phyloP scores from a whole-genome alignment of 2,797 vertebrate genomes.

The Melanogrammus aeglefinus region DNA sequence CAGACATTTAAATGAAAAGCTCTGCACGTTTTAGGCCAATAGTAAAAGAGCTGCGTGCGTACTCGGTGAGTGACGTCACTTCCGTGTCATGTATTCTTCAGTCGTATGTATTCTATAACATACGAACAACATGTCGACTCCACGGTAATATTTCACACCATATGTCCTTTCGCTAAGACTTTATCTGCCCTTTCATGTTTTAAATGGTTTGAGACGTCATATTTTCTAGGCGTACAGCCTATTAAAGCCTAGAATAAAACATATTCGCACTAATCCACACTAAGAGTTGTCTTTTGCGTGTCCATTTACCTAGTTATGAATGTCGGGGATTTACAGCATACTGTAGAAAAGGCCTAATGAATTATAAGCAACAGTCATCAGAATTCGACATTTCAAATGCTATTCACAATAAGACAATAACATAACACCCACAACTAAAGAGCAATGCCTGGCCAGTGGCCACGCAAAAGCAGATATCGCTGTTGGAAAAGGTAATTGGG shows the following conservation, averaged over 20 bases:
- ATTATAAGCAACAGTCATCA: not conserved
- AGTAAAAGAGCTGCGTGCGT: constrained; percentile 23
- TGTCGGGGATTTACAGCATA: not conserved
- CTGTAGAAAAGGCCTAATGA: not conserved
- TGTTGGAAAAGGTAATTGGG: constrained; percentile 46
- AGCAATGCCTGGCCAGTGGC: constrained; percentile 1
- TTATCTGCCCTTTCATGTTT: not conserved
- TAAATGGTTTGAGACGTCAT: not conserved
- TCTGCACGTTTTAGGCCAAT: constrained; percentile 60
- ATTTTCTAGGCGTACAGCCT: not conserved
- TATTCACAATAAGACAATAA: not conserved
- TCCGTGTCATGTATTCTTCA: constrained; percentile 4
- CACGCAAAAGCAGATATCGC: not conserved
- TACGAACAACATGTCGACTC: not conserved
- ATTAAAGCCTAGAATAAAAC: not conserved
- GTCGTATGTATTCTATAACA: not conserved
- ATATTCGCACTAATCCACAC: not conserved
- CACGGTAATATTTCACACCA: not conserved
- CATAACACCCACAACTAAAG: constrained; percentile 8
- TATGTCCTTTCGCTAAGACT: not conserved
- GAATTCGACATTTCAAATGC: not conserved
- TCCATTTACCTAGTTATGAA: not conserved
- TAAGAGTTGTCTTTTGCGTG: not conserved
- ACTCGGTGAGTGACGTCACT: constrained; percentile 8
- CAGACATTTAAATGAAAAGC: constrained; percentile 74